Evolutionary conservation across 2,797 vertebrate genomes (phyloP).

Genomic region (Denticeps clupeoides): DNA sequence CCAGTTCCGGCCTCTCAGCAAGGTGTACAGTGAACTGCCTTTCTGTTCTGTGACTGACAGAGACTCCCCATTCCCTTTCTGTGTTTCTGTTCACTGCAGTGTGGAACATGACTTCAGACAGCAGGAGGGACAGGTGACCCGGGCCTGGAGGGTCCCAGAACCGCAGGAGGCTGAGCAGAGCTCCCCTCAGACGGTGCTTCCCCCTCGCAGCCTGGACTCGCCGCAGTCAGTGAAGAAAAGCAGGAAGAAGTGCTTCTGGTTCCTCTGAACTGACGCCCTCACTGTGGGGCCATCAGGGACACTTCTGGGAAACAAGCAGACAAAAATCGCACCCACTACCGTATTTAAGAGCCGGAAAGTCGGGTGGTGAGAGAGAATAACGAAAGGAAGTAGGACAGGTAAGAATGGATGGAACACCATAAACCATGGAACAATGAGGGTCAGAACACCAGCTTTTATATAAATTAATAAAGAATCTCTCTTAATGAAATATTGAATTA

Average conservation of each 20-base stretch:
- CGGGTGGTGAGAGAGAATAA: not conserved
- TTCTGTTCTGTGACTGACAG: not conserved
- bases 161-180: slow-evolving; percentile 41
- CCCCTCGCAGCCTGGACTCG: slow-evolving; percentile 45
- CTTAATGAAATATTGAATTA: slow-evolving; percentile 15
- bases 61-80: no score
- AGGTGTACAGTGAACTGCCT: no score
- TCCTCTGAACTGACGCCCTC: not conserved
- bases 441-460: slow-evolving; percentile 73
- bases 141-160: slow-evolving; percentile 61
- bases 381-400: not conserved
- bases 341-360: no score
- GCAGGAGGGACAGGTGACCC: slow-evolving; percentile 64
- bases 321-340: not conserved
- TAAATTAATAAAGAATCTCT: slow-evolving; percentile 15
- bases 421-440: slow-evolving; percentile 55
- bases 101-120: slow-evolving; percentile 67
- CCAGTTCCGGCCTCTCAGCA: no score
- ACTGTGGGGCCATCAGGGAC: not conserved
- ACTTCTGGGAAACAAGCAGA: not conserved
- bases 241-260: slow-evolving; percentile 66
- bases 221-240: slow-evolving; percentile 57
- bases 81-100: slow-evolving; percentile 28
- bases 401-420: not conserved
- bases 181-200: slow-evolving; percentile 26